Percentiles rank a stretch among this genome's conserved stretches.
Evolutionary conservation across 2,888 invertebrate species (phyloP).

Genomic region (Microdon myrmicae): DNA sequence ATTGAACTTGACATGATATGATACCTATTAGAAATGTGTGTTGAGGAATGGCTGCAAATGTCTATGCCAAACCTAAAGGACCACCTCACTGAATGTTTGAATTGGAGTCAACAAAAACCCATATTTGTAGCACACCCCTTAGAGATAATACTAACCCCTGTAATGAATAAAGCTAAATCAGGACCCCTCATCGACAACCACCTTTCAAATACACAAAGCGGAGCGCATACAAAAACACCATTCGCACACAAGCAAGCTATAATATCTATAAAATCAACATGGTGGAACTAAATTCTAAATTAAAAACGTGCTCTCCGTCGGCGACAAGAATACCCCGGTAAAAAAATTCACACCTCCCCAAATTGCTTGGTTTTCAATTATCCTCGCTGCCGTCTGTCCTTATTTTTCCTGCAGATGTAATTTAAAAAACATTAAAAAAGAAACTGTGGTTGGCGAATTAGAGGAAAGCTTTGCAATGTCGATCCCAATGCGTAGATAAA

Average conservation of each 20-base stretch:
- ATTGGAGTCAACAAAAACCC: too few relatives aligned
- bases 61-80: too few relatives aligned
- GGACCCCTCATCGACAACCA: too few relatives aligned
- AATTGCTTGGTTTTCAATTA: slow-evolving; percentile 13
- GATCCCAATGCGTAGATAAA: slow-evolving; percentile 24
- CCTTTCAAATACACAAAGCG: too few relatives aligned
- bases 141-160: too few relatives aligned
- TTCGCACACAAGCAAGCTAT: neutral
- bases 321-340: slow-evolving; percentile 3
- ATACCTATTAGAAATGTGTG: too few relatives aligned
- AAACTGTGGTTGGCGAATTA: slow-evolving; percentile 37
- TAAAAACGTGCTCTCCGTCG: slow-evolving; percentile 43
- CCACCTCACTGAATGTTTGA: too few relatives aligned
- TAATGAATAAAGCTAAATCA: too few relatives aligned
- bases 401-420: neutral
- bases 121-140: too few relatives aligned
- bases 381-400: neutral
- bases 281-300: slow-evolving; percentile 38
- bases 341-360: slow-evolving; percentile 10
- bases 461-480: slow-evolving; percentile 1
- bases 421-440: slow-evolving; percentile 2
- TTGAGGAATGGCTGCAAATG: too few relatives aligned
- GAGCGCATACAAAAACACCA: slow-evolving; percentile 1
- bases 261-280: slow-evolving; percentile 37
- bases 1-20: too few relatives aligned